These are phyloP conservation scores for Anguilla pacifica DNA, from an alignment of 2,797 vertebrate species.

Conservation along the genomic window DNA sequence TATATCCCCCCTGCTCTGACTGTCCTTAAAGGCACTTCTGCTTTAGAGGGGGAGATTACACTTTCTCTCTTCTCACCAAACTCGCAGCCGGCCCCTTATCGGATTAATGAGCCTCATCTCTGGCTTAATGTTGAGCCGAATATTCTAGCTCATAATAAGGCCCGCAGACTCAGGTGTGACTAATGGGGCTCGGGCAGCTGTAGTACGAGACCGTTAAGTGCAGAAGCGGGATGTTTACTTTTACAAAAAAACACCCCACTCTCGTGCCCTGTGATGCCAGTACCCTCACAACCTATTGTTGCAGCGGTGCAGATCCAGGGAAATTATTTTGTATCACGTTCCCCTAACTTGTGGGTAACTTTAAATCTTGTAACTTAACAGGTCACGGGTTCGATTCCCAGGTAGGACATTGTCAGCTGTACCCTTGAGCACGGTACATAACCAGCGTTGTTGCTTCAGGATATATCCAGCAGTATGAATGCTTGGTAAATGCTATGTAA, in stretches of 20 bases:
- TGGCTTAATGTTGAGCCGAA: not conserved
- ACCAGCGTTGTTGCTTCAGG: too few species aligned
- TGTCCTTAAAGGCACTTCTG: slow-evolving; percentile 9
- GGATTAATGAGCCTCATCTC: slow-evolving; percentile 31
- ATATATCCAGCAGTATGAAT: too few species aligned
- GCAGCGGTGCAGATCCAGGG: not conserved
- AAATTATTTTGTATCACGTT: not conserved
- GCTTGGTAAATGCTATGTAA: too few species aligned
- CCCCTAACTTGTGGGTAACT: not conserved
- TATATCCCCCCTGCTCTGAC: not conserved
- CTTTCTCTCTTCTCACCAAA: not conserved
- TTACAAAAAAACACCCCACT: not conserved
- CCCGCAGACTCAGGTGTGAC: slow-evolving; percentile 20
- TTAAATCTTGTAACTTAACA: too few species aligned
- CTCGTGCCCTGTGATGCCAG: not conserved
- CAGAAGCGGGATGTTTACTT: slow-evolving; percentile 8
- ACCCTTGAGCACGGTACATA: too few species aligned
- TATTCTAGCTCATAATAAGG: not conserved
- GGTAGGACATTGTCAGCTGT: too few species aligned
- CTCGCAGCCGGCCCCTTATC: not conserved
- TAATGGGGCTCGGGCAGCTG: slow-evolving; percentile 21
- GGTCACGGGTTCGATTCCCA: not conserved
- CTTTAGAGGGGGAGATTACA: not conserved
- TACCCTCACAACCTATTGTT: not conserved
- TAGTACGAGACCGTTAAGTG: not conserved